phyloP scores from a whole-genome alignment of 2,888 invertebrate species.

The Crossocerus cetratus region DNA sequence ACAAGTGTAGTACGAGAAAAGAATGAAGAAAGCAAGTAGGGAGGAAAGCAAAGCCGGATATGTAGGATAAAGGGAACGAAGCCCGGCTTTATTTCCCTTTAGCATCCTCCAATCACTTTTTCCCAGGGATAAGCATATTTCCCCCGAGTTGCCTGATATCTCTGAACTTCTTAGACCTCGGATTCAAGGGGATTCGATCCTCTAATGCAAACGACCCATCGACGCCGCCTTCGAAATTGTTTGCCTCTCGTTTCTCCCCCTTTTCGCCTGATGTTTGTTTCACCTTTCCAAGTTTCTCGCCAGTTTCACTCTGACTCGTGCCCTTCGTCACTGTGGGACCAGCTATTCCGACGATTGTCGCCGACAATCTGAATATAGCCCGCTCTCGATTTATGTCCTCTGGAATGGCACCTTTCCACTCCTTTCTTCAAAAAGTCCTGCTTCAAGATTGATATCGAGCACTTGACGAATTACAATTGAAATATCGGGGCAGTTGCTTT shows the following conservation, averaged over 20 bases:
- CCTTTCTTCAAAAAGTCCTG: no score
- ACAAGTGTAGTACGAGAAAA: not conserved
- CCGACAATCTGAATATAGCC: no score
- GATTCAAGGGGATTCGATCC: slow-evolving; percentile 52
- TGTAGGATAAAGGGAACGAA: not conserved
- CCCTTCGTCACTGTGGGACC: no score
- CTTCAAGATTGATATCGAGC: no score
- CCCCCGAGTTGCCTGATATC: slow-evolving; percentile 62
- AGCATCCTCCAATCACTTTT: slow-evolving; percentile 59
- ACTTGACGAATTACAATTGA: no score
- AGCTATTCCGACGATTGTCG: no score
- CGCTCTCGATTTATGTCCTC: no score
- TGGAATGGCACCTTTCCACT: no score
- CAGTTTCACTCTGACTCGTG: slow-evolving; percentile 1
- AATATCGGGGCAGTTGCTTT: no score
- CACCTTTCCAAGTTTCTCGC: slow-evolving; percentile 31
- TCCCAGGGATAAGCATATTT: slow-evolving; percentile 67
- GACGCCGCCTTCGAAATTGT: slow-evolving; percentile 52
- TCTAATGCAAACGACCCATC: slow-evolving; percentile 60
- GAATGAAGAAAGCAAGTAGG: not conserved
- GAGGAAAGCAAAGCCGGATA: not conserved
- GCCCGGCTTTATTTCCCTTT: slow-evolving; percentile 36
- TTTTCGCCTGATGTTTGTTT: slow-evolving; percentile 26
- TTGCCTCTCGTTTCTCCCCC: slow-evolving; percentile 32
- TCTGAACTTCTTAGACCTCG: slow-evolving; percentile 59